These are phyloP conservation scores for Sebastes alutus DNA, from an alignment of 2,797 vertebrate genomes.

Conservation along the genomic window DNA sequence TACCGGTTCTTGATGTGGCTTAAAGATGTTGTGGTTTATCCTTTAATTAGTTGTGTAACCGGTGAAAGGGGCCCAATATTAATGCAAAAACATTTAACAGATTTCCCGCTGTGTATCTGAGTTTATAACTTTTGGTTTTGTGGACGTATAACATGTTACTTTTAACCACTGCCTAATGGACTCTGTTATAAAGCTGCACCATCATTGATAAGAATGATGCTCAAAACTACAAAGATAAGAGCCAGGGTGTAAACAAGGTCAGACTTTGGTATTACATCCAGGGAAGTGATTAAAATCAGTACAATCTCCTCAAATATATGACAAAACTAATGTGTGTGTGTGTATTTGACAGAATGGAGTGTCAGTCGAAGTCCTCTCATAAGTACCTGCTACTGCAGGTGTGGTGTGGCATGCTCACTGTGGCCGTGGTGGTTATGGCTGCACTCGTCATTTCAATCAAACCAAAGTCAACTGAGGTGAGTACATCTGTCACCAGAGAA, in stretches of 20 bases:
- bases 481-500: neutral
- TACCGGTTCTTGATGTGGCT: too few relatives aligned
- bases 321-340: slow-evolving; percentile 1
- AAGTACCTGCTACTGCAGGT: slow-evolving; percentile 69
- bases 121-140: too few relatives aligned
- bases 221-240: neutral
- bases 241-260: neutral
- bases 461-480: slow-evolving; percentile 37
- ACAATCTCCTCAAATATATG: neutral
- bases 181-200: neutral
- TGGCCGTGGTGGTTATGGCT: slow-evolving; percentile 64
- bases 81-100: too few relatives aligned
- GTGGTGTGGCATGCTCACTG: slow-evolving; percentile 77
- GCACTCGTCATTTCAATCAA: slow-evolving; percentile 33
- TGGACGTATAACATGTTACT: neutral
- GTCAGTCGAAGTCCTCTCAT: slow-evolving; percentile 8
- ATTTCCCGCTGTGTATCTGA: too few relatives aligned
- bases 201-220: neutral
- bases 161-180: neutral
- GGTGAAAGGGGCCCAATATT: too few relatives aligned
- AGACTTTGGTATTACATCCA: neutral
- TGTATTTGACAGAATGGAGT: slow-evolving; percentile 60
- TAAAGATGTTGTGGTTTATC: too few relatives aligned
- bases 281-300: neutral
- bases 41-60: too few relatives aligned